Percentiles rank a stretch among this genome's conserved stretches.
Conservation (phyloP, 1,140 invertebrate genomes). For the Latrodectus geometricus region DNA sequence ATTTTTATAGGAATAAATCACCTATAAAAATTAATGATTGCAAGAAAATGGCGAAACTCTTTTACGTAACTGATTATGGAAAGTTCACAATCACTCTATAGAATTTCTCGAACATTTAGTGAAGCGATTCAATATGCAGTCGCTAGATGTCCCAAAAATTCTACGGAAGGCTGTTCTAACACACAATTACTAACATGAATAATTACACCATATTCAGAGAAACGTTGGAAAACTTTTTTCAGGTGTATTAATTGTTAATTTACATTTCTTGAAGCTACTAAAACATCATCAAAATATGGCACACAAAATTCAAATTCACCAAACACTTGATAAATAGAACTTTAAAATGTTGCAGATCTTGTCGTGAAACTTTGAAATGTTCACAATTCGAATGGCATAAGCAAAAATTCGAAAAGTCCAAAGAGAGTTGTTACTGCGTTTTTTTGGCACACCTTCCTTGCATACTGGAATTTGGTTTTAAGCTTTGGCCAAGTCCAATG, state of each 20-base stretch:
- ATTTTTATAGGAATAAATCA: conserved; percentile 33
- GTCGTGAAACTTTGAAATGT: background rate
- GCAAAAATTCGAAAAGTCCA: background rate
- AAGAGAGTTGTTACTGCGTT: background rate
- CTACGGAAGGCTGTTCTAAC: conserved; percentile 16
- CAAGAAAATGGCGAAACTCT: conserved; percentile 25
- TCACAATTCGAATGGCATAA: background rate
- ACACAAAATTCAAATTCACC: conserved; percentile 16
- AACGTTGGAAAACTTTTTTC: conserved; percentile 7
- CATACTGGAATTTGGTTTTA: background rate
- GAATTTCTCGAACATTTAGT: conserved; percentile 1
- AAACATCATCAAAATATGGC: conserved; percentile 31
- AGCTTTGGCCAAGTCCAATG: background rate
- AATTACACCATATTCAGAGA: background rate
- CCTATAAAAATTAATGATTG: conserved; percentile 25
- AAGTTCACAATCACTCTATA: background rate
- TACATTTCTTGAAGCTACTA: conserved; percentile 18
- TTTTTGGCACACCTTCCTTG: background rate
- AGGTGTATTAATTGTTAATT: background rate
- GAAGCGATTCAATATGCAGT: background rate
- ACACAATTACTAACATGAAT: conserved; percentile 11
- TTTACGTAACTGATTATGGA: conserved; percentile 19
- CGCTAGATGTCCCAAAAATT: conserved; percentile 45
- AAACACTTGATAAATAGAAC: background rate
- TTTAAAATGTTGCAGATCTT: conserved; percentile 21